Conservation (phyloP, 2,113 vertebrate genomes). For the Menura novaehollandiae region DNA sequence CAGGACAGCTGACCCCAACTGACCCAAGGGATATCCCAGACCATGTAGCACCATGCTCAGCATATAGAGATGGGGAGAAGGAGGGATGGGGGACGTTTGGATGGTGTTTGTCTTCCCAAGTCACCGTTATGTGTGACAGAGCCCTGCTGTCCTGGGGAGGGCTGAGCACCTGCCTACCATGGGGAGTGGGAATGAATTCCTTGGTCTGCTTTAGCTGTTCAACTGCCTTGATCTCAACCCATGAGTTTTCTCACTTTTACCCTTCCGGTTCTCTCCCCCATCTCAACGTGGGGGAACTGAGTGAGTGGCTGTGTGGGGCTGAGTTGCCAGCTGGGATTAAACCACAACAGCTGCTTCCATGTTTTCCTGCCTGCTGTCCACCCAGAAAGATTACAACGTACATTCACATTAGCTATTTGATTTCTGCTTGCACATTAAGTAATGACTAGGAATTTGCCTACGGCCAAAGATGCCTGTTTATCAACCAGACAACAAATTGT, state of each 20-base stretch:
- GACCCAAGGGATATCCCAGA: not conserved
- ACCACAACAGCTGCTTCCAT: not conserved
- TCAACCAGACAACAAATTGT: not conserved
- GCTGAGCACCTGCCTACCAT: not conserved
- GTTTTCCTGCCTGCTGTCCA: not conserved
- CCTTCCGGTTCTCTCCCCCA: not conserved
- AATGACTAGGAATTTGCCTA: not conserved
- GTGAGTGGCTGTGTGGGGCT: not conserved
- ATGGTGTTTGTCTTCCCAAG: not conserved
- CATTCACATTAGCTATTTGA: not conserved
- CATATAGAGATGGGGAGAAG: not conserved
- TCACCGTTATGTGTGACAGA: not conserved
- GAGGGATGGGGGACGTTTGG: not conserved
- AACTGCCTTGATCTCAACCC: not conserved
- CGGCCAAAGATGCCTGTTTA: not conserved
- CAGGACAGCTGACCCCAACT: not conserved
- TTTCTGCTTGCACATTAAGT: not conserved
- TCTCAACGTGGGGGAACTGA: rapidly evolving
- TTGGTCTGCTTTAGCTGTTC: not conserved
- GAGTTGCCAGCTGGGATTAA: not conserved
- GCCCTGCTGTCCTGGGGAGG: not conserved
- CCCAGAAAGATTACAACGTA: not conserved
- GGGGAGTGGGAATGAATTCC: not conserved
- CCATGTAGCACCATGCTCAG: not conserved
- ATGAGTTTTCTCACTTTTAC: not conserved